Evolutionary conservation across 2,888 invertebrate species (phyloP).

Genomic region (Hedychridium roseum): DNA sequence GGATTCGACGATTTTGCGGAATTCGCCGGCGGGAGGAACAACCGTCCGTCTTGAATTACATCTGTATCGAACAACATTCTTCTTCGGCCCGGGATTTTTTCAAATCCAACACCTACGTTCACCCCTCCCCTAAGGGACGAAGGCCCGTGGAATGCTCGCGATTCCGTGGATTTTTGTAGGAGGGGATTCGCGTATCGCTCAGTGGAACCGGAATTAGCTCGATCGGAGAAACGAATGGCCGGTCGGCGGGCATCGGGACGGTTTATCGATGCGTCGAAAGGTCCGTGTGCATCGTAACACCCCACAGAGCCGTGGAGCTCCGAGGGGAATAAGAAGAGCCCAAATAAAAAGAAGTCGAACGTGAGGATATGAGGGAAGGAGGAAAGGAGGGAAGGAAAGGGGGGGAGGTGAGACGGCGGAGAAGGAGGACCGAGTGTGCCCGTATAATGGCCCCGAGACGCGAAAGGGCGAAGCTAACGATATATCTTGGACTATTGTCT

Average conservation of each 20-base stretch:
- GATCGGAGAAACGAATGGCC: no score
- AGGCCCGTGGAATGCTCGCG: no score
- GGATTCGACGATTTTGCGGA: conserved; percentile 35
- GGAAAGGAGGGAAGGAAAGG: conserved; percentile 1
- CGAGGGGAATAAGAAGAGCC: conserved; percentile 20
- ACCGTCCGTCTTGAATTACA: no score
- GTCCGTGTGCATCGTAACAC: conserved; percentile 35
- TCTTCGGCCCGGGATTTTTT: no score
- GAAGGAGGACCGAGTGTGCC: conserved; percentile 45
- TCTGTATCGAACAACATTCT: no score
- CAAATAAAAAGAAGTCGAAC: conserved; percentile 9
- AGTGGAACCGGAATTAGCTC: no score
- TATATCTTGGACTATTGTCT: conserved; percentile 63
- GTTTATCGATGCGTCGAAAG: conserved; percentile 38
- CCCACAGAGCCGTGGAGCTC: conserved; percentile 29
- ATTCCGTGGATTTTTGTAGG: no score
- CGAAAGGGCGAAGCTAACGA: conserved; percentile 58
- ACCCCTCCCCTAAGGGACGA: no score
- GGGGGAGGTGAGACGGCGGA: conserved; percentile 7
- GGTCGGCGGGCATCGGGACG: background rate
- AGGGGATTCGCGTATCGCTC: no score
- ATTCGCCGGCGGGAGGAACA: no score
- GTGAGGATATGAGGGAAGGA: background rate
- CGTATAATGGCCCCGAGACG: conserved; percentile 50
- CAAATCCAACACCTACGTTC: no score